Base-by-base conservation (phyloP, 2,113 vertebrate species). In the Rhynchopsitta pachyrhyncha region DNA sequence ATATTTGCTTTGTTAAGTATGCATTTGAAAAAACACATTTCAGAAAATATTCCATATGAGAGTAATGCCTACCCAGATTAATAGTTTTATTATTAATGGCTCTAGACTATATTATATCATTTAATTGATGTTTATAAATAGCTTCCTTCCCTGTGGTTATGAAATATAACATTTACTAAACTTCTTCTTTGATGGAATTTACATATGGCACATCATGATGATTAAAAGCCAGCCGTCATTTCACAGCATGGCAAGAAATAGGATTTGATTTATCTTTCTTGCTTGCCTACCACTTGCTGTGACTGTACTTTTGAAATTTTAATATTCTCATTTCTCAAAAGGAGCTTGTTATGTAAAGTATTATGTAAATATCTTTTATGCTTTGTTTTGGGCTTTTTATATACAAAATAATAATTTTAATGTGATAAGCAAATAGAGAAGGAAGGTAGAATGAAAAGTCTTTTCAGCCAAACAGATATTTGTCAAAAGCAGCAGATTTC, bases 41-140 rank as follows among this genome's bases (percentile, higher is more conserved):
- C 14, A 77, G 76, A 77, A 88, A 50, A 81, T 88, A 78, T 59
- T 91, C 86, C 79, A 73, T 95, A 90, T 66, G 23, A 97, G 55
- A 87, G 18, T 70, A 91, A 63, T 75, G 67, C 76, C 70, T 90
- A 93, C 62, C 57, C 90, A 92, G 93, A 97, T 97, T 96, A 96
- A 90, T 92, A 94, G 59, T 82, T 96, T 94, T 94, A 80, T 97
- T 97, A 96, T 97, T 97, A 97, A 98, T 96, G 82, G 79, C 29
- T 97, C 95, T 97, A 64, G 88, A 97, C 76, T 92, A 95, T 86
- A 49, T 86, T 97, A 92, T 96, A 92, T 96, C 35, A 93, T 95
- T 97, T 98, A 98, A 98, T 98, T 98, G 97, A 98, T 98, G 96
- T 96, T 98, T 98, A 98, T 98, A 97, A 98, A 98, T 98, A 98